phyloP scores from a whole-genome alignment of 2,113 vertebrate genomes.

The Otocyon megalotis region DNA sequence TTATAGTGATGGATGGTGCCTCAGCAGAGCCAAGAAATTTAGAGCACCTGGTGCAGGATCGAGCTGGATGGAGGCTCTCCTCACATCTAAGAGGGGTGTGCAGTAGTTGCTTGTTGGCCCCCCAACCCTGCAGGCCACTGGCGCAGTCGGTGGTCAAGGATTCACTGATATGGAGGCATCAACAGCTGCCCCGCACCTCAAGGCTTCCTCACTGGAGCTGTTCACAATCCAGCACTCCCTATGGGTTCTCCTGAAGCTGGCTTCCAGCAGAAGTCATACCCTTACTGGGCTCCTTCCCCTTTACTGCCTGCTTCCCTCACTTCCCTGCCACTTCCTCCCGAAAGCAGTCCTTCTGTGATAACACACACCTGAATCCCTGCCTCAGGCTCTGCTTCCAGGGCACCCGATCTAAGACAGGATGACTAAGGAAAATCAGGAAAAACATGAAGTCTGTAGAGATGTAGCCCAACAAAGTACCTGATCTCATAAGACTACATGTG shows the following conservation, averaged over 20 bases:
- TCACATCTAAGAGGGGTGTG: background rate
- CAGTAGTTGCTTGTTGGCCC: fast-evolving
- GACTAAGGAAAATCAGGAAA: background rate
- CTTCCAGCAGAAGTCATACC: background rate
- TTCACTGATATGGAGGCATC: background rate
- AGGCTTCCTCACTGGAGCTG: background rate
- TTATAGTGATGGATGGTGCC: background rate
- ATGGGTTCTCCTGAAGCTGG: background rate
- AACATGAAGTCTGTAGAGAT: background rate
- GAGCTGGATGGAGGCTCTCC: background rate
- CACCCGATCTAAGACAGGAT: background rate
- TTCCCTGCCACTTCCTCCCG: background rate
- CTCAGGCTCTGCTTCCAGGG: background rate
- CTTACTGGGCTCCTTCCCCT: background rate
- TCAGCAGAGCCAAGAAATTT: background rate
- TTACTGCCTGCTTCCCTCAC: background rate
- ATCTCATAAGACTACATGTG: fast-evolving
- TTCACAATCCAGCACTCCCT: background rate
- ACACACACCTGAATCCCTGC: background rate
- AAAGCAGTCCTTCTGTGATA: no score
- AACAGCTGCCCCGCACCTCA: background rate
- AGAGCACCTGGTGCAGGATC: fast-evolving
- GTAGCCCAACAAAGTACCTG: background rate
- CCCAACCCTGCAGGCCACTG: no score
- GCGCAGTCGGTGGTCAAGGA: background rate